Conservation (phyloP, 2,888 invertebrate species). For the Pachymerium ferrugineum region DNA sequence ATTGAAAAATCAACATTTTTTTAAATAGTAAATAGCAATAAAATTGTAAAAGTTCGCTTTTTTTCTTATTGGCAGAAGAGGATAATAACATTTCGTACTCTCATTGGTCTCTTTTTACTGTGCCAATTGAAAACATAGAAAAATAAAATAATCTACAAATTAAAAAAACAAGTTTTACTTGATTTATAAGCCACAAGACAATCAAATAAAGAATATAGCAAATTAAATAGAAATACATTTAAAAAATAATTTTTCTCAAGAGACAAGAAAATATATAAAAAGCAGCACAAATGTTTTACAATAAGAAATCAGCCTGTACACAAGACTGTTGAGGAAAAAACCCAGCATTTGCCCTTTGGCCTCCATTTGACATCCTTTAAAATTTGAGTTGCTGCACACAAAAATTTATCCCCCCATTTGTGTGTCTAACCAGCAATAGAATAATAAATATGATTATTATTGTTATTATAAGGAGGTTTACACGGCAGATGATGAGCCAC, state of each 20-base stretch:
- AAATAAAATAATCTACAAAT: not conserved
- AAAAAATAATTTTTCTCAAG: too few relatives aligned
- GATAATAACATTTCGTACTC: not conserved
- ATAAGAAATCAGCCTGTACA: slow-evolving; percentile 13
- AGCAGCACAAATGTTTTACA: not conserved
- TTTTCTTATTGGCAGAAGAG: slow-evolving; percentile 1
- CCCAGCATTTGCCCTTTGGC: slow-evolving; percentile 1
- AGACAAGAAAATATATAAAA: not conserved
- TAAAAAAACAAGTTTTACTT: not conserved
- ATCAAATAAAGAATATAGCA: not conserved
- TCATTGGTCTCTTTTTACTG: not conserved
- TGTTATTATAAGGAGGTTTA: not conserved
- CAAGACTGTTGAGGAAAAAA: slow-evolving; percentile 3
- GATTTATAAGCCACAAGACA: not conserved
- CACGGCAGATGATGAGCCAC: slow-evolving; percentile 12
- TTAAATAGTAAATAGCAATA: not conserved
- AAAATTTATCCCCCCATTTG: not conserved
- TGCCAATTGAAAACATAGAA: not conserved
- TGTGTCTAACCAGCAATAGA: not conserved
- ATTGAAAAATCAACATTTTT: not conserved
- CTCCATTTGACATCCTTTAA: not conserved
- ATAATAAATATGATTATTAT: not conserved
- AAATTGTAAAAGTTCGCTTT: slow-evolving; percentile 1
- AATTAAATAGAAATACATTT: not conserved
- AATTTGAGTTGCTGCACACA: slow-evolving; percentile 6